Evolutionary conservation across 2,888 invertebrate species (phyloP).

Genomic region (Melieria omissa): DNA sequence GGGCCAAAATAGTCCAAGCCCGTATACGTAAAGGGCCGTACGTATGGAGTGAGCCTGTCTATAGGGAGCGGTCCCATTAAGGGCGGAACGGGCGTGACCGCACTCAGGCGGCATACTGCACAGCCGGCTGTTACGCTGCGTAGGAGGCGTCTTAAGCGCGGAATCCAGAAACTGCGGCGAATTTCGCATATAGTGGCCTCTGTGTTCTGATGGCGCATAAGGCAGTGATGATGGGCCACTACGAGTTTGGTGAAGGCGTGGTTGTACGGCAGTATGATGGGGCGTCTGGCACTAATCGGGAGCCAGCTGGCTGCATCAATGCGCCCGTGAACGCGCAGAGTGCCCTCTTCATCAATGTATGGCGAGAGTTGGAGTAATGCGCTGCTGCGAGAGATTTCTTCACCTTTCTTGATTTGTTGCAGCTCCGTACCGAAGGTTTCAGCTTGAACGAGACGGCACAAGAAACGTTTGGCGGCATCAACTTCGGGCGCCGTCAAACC

Average conservation of each 20-base stretch:
- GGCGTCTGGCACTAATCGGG: too few species aligned
- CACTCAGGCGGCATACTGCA: conserved; percentile 27
- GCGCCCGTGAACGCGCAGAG: too few species aligned
- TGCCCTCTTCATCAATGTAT: too few species aligned
- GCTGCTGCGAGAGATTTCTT: too few species aligned
- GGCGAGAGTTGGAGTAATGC: too few species aligned
- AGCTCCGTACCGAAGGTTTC: too few species aligned
- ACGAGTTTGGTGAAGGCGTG: conserved; percentile 32
- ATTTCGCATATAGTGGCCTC: conserved; percentile 36
- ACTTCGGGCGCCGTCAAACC: too few species aligned
- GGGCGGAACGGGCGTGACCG: conserved; percentile 33
- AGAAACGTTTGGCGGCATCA: too few species aligned
- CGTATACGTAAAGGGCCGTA: conserved; percentile 19
- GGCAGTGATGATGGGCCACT: conserved; percentile 22
- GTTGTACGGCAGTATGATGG: too few species aligned
- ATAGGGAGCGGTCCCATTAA: conserved; percentile 39
- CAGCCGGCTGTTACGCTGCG: conserved; percentile 29
- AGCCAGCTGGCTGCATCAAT: too few species aligned
- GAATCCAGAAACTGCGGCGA: conserved; percentile 35
- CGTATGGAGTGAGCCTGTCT: conserved; percentile 25
- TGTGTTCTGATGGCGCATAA: conserved; percentile 40
- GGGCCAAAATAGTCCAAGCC: conserved; percentile 39
- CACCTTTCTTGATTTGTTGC: too few species aligned
- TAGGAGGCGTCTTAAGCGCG: conserved; percentile 29
- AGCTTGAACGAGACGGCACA: too few species aligned